Conservation (phyloP, 1,140 invertebrate genomes). For the Mactra quadrangularis region DNA sequence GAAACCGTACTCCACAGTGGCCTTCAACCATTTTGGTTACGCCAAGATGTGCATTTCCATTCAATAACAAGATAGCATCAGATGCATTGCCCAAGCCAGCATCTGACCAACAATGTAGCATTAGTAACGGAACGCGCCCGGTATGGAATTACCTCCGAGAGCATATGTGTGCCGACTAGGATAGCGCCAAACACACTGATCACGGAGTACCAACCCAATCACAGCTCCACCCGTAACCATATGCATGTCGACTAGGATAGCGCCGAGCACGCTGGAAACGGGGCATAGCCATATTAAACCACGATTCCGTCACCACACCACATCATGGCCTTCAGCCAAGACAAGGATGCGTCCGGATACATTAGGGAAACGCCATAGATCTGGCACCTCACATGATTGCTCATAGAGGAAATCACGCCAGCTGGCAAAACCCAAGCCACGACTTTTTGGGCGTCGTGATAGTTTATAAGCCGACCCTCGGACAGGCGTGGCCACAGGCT, state of each 20-base stretch:
- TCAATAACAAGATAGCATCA: too few species aligned
- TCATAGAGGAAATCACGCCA: slow-evolving; percentile 86
- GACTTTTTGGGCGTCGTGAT: slow-evolving; percentile 83
- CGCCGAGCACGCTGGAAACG: not conserved
- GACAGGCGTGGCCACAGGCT: slow-evolving; percentile 60
- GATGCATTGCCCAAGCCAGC: too few species aligned
- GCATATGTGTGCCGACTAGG: not conserved
- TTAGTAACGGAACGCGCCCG: not conserved
- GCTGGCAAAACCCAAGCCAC: not conserved
- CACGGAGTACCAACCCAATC: too few species aligned
- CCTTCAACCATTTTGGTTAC: too few species aligned
- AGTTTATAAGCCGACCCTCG: slow-evolving; percentile 26
- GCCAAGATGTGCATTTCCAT: too few species aligned
- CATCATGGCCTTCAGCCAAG: not conserved
- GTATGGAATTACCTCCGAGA: not conserved
- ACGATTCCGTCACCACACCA: slow-evolving; percentile 68
- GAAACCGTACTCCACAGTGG: too few species aligned
- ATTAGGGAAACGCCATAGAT: slow-evolving; percentile 3
- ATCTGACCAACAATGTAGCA: too few species aligned
- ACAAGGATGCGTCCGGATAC: not conserved
- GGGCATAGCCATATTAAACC: too few species aligned
- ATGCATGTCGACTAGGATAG: too few species aligned
- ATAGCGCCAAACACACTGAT: too few species aligned
- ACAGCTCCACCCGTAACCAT: too few species aligned
- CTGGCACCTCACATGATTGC: slow-evolving; percentile 61